Conservation (phyloP, 2,113 vertebrate genomes). For the Muscicapa adusta region DNA sequence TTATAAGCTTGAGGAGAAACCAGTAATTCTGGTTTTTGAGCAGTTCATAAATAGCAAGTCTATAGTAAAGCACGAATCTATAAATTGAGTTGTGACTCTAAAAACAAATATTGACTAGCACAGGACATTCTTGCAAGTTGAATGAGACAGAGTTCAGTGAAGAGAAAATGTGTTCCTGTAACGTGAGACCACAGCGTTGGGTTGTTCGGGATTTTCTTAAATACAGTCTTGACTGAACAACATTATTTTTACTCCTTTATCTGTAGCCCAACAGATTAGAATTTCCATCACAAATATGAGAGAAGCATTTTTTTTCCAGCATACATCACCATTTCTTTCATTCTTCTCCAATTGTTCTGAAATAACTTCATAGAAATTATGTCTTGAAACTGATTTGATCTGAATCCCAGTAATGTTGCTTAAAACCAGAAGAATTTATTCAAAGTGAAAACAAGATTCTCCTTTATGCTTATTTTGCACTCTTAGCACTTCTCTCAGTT, state of each 20-base stretch:
- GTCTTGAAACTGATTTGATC: not conserved
- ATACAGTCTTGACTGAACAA: not conserved
- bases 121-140: not conserved
- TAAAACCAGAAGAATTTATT: not conserved
- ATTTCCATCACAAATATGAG: not conserved
- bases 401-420: not conserved
- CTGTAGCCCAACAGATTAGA: not conserved
- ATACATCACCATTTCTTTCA: not conserved
- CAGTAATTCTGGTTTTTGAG: constrained; percentile 10
- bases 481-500: not conserved
- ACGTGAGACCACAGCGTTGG: not conserved
- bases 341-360: not conserved
- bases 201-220: not conserved
- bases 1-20: constrained; percentile 28
- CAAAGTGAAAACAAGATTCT: not conserved
- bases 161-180: not conserved
- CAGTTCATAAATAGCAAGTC: not conserved
- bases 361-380: not conserved
- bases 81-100: not conserved
- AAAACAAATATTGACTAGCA: not conserved
- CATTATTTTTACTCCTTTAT: not conserved
- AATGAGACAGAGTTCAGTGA: not conserved
- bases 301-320: not conserved
- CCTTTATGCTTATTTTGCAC: not conserved
- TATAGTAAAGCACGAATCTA: not conserved